Evolutionary conservation across 35 echinoderm and acorn worm genomes (phyloP).

Genomic region (Lytechinus pictus): DNA sequence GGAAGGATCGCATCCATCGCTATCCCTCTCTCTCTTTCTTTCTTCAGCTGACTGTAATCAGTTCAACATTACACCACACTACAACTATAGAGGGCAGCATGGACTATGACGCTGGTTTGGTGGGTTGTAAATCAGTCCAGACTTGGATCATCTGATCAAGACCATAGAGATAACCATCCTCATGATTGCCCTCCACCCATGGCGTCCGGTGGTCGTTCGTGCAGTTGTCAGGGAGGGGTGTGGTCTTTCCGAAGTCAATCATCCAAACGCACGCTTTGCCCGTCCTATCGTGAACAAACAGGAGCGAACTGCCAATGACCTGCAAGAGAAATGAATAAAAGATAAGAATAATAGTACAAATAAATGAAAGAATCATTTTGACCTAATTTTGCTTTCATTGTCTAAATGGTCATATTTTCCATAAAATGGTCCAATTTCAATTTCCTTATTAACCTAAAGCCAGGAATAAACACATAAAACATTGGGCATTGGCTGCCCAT

Average conservation of each 20-base stretch:
- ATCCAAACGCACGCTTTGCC: constrained; percentile 95
- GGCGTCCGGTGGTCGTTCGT: constrained; percentile 90
- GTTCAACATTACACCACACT: not conserved
- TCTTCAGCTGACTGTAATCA: not conserved
- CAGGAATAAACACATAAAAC: no score
- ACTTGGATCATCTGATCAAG: constrained; percentile 93
- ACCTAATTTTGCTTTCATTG: no score
- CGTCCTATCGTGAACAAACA: constrained; percentile 94
- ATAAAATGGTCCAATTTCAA: no score
- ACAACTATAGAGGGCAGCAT: not conserved
- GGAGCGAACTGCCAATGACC: constrained; percentile 92
- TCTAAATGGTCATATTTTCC: no score
- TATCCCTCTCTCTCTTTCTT: not conserved
- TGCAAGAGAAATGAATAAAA: constrained; percentile 36
- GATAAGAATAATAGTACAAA: not conserved
- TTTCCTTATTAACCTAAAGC: no score
- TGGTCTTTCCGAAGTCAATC: constrained; percentile 98
- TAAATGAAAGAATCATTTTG: not conserved
- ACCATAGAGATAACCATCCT: constrained; percentile 96
- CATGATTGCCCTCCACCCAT: constrained; percentile 95
- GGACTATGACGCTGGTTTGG: constrained; percentile 49
- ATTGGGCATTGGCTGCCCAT: not conserved
- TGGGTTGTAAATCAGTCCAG: constrained; percentile 67
- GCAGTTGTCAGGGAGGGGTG: constrained; percentile 58
- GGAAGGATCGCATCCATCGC: not conserved